Conservation (phyloP, 2,888 invertebrate genomes). For the Sympetrum striolatum region DNA sequence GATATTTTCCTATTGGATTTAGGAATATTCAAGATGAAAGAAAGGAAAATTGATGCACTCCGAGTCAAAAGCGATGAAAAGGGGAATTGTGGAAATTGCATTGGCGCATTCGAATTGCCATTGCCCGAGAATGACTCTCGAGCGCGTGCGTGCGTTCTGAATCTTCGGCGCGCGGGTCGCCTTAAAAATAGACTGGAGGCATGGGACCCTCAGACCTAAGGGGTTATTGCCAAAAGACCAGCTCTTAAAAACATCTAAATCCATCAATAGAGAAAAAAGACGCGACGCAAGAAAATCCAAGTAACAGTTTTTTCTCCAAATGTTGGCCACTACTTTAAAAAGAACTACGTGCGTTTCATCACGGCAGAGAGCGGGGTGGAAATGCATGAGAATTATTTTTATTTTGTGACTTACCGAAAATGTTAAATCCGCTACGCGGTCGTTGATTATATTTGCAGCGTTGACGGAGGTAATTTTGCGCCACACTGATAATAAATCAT, state of each 20-base stretch:
- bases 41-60: background rate
- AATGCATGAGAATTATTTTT: background rate
- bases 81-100: too few relatives aligned
- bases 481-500: conserved; percentile 1
- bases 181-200: conserved; percentile 34
- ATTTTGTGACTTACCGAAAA: background rate
- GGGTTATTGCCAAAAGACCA: conserved; percentile 16
- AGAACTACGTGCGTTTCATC: background rate
- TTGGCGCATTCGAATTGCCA: background rate
- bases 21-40: background rate
- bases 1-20: background rate
- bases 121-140: background rate
- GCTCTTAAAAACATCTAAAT: conserved; percentile 1
- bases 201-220: conserved; percentile 5
- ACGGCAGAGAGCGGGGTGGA: background rate
- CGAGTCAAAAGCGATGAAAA: too few relatives aligned
- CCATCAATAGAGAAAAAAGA: background rate
- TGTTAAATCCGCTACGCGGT: conserved; percentile 16
- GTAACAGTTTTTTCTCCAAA: background rate
- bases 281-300: background rate
- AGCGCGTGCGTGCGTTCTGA: background rate
- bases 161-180: conserved; percentile 9
- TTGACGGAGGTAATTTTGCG: conserved; percentile 3
- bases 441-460: conserved; percentile 7
- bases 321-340: background rate